Evolutionary conservation across 2,113 vertebrate genomes (phyloP), one percentile per base, ranked within the genome.

Genomic region (Hiodon alosoides): DNA sequence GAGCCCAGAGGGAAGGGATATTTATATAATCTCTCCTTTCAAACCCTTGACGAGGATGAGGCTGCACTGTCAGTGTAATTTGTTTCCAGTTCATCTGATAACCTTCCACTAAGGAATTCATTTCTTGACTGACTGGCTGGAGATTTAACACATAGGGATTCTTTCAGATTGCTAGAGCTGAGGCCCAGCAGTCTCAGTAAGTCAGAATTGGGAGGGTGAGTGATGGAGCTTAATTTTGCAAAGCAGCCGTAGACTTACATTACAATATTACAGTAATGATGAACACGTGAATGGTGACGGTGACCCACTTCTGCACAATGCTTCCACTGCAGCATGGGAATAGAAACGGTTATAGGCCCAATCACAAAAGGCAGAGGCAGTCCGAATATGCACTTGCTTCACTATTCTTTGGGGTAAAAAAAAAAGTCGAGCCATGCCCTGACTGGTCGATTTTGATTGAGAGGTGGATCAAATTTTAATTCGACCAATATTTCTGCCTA

Each of bases 11-110:
- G 87, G 83, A 82, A 85, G 68, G 50, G 87, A 88, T 87, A 87
- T 80, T 84, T 89, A 88, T 86, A 85, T 86, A 88, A 87, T 82
- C 82, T 82, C 82, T 79, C 64, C 58, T 74, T 78, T 78, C 81
- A 72, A 48, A 17, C 53, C 46, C 17, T 69, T 8, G 14, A 55
- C n/a, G 47, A 46, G 17, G 54, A 67, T 52, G n/a, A 47, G 70
- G 58, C 11, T 55, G 7, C 8, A 1, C 64, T 14, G 53, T 31
- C 64, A 59, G 47, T 17, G 46, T 58, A 4, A n/a, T 17, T 67
- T 14, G 8, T 54, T 67, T 67, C 52, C 46, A 67, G 65, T 10
- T 74, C 73, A 50, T 57, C 4, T 51, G 54, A 58, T n/a, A 54
- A 53, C 53, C 55, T 11, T 10, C 17, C 51, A 72, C 61, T 3